Conservation (phyloP, 2,113 vertebrate species). For the Sinocyclocheilus rhinocerous region DNA sequence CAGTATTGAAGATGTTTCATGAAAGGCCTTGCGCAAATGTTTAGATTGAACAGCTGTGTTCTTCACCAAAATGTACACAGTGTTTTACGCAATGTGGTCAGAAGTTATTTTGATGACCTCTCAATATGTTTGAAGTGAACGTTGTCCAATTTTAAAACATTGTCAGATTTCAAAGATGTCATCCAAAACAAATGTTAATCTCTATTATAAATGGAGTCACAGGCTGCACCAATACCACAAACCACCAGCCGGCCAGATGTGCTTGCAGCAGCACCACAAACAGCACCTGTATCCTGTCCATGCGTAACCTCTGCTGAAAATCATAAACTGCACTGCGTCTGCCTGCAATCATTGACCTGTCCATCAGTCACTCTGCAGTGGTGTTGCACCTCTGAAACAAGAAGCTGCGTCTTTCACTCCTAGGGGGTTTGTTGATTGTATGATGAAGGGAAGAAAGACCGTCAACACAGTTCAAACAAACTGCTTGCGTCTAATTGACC, state of each 20-base stretch:
- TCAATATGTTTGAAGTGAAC: background rate
- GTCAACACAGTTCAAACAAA: slow-evolving; percentile 51
- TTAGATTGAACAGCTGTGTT: background rate
- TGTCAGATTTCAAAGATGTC: background rate
- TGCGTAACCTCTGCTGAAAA: slow-evolving; percentile 27
- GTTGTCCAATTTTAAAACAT: background rate
- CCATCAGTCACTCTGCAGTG: slow-evolving; percentile 30
- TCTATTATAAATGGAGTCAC: background rate
- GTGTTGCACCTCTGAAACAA: slow-evolving; percentile 33
- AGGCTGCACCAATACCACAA: background rate
- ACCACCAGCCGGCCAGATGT: background rate
- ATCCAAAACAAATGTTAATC: background rate
- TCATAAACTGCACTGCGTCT: slow-evolving; percentile 15
- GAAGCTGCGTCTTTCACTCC: slow-evolving; percentile 35
- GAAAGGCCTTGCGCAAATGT: background rate
- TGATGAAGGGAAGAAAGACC: slow-evolving; percentile 46
- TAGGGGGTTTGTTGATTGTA: slow-evolving; percentile 27
- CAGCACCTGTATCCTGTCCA: background rate
- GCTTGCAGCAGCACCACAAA: background rate
- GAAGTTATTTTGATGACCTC: background rate
- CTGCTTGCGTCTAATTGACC: slow-evolving; percentile 4
- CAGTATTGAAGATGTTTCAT: background rate
- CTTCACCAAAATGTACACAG: background rate
- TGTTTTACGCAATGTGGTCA: background rate
- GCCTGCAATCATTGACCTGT: slow-evolving; percentile 15